These are phyloP conservation scores for Vultur gryphus DNA, from an alignment of 2,797 vertebrate species.

Conservation along the genomic window DNA sequence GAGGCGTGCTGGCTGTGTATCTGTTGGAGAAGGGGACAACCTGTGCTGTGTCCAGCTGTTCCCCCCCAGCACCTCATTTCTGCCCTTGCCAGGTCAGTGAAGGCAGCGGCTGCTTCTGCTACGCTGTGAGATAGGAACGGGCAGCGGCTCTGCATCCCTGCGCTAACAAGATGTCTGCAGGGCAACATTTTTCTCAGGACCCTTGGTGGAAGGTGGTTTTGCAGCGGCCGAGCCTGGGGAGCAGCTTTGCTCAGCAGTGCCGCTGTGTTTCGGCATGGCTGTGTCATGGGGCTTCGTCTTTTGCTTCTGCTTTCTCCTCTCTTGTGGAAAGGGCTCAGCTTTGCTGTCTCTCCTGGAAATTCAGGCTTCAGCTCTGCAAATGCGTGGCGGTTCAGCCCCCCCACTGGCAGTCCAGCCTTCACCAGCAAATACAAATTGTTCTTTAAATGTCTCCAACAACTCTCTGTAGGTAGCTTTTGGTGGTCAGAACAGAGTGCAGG, in stretches of 20 bases:
- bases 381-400: not conserved
- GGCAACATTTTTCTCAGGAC: not conserved
- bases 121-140: fast-evolving
- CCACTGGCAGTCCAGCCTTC: not conserved
- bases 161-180: fast-evolving
- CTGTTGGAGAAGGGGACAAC: not conserved
- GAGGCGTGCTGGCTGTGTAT: not conserved
- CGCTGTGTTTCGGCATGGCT: not conserved
- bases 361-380: not conserved
- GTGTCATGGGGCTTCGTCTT: not conserved
- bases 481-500: not conserved
- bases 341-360: not conserved
- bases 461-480: not conserved
- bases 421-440: not conserved
- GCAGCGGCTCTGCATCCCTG: not conserved
- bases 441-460: not conserved
- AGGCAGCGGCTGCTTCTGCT: not conserved
- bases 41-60: not conserved
- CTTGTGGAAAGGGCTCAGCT: not conserved
- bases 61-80: not conserved
- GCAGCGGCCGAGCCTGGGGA: not conserved
- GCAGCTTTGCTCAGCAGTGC: not conserved
- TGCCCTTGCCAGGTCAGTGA: not conserved
- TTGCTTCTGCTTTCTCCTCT: not conserved
- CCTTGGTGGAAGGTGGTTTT: not conserved